Percentiles rank a stretch among this genome's conserved stretches.
These are phyloP conservation scores for Sciurus niger DNA, from an alignment of 2,113 vertebrate species.

Conservation along the genomic window DNA sequence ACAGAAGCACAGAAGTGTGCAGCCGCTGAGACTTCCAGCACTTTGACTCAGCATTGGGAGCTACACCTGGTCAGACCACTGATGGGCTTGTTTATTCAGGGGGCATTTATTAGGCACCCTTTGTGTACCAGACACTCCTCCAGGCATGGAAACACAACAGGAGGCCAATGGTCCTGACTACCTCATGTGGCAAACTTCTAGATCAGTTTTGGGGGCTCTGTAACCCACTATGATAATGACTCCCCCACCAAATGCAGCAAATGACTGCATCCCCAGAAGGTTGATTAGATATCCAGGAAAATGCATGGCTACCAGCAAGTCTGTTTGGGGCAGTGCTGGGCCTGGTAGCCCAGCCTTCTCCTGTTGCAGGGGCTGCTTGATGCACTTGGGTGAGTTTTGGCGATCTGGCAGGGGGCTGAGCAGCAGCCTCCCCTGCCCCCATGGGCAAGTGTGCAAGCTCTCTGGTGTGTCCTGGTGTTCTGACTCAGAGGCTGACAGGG, in stretches of 20 bases:
- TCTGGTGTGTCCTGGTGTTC: background rate
- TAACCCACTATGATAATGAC: background rate
- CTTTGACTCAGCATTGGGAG: rapidly evolving
- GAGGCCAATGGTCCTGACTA: rapidly evolving
- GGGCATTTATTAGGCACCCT: background rate
- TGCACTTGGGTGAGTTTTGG: background rate
- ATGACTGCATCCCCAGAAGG: background rate
- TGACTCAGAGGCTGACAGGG: background rate
- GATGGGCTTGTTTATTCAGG: too few relatives aligned
- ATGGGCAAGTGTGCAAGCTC: rapidly evolving
- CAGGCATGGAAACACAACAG: too few relatives aligned
- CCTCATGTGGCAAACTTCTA: background rate
- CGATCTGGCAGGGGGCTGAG: rapidly evolving
- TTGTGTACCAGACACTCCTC: too few relatives aligned
- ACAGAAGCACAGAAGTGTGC: background rate
- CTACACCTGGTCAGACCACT: background rate
- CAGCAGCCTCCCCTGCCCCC: rapidly evolving
- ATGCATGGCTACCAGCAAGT: background rate
- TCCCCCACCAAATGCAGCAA: background rate
- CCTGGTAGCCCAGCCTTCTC: background rate
- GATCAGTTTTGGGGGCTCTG: background rate
- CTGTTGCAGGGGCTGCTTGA: rapidly evolving
- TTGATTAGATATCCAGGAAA: background rate
- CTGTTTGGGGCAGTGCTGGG: background rate
- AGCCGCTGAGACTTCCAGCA: rapidly evolving